Conservation (phyloP, 1,140 invertebrate genomes). For the Drosophila serrata region DNA sequence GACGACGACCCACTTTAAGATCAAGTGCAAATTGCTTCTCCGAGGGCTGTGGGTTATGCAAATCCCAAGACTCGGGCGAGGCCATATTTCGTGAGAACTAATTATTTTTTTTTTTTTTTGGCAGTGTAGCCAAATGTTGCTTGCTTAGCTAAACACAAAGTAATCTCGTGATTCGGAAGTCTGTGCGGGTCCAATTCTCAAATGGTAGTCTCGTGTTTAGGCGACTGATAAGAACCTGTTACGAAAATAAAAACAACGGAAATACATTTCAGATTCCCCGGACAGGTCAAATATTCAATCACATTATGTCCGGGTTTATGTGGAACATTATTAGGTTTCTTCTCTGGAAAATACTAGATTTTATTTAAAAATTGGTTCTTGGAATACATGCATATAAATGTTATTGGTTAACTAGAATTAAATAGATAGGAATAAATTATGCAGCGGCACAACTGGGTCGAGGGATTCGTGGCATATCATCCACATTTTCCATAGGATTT, state of each 20-base stretch:
- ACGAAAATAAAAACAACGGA: constrained; percentile 46
- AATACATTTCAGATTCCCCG: constrained; percentile 26
- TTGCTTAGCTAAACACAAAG: constrained; percentile 8
- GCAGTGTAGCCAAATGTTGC: background rate
- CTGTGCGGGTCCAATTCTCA: constrained; percentile 13
- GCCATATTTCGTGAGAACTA: constrained; percentile 6
- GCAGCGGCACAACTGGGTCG: constrained; percentile 1
- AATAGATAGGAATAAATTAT: constrained; percentile 28
- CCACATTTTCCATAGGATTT: constrained; percentile 8
- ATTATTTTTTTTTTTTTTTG: background rate
- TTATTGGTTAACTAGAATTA: constrained; percentile 11
- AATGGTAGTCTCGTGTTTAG: constrained; percentile 44
- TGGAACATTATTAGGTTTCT: background rate
- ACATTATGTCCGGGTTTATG: constrained; percentile 37
- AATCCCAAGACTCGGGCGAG: constrained; percentile 2
- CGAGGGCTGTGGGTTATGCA: constrained; percentile 4
- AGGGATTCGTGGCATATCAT: background rate
- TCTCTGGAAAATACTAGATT: constrained; percentile 27
- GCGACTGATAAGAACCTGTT: constrained; percentile 26
- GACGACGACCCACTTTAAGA: constrained; percentile 24
- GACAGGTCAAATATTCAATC: constrained; percentile 5
- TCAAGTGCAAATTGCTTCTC: constrained; percentile 23
- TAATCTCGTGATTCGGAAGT: constrained; percentile 34
- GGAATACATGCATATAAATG: constrained; percentile 23
- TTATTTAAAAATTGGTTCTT: constrained; percentile 40